A percentile compares a stretch with the other conserved stretches of the same genome.
These are phyloP conservation scores for Caenorhabditis sp. DNA, from an alignment of 2,888 invertebrate genomes.

Conservation along the genomic window DNA sequence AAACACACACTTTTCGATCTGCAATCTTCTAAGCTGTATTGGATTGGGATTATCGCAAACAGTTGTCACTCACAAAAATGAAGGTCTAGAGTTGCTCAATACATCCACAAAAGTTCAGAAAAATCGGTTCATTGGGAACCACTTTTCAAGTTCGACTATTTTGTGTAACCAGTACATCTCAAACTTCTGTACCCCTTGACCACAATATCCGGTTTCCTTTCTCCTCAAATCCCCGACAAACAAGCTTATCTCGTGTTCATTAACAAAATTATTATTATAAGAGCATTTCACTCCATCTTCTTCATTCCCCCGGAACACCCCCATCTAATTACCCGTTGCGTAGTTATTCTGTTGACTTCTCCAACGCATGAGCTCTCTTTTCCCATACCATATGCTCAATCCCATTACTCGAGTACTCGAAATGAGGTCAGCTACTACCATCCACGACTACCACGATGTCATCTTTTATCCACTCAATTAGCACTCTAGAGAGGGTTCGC, in stretches of 20 bases:
- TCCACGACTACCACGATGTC: constrained; percentile 2
- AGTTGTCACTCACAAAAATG: no score
- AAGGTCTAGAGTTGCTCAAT: no score
- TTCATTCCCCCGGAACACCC: not conserved
- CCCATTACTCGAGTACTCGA: constrained; percentile 49
- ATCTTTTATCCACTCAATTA: constrained; percentile 65
- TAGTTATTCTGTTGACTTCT: constrained; percentile 50
- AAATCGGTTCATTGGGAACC: no score
- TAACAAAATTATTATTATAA: constrained; percentile 55
- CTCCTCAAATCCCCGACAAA: not conserved
- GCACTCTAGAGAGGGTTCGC: constrained; percentile 34
- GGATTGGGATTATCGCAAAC: no score
- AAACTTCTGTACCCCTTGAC: no score
- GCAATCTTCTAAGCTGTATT: no score
- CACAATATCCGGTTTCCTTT: no score
- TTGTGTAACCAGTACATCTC: no score
- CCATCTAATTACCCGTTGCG: constrained; percentile 45
- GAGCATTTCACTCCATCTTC: not conserved
- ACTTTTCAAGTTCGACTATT: no score
- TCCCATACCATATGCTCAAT: constrained; percentile 65
- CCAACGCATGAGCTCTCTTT: constrained; percentile 38
- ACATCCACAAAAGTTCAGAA: no score
- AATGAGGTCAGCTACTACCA: constrained; percentile 5
- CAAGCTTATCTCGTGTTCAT: constrained; percentile 28
- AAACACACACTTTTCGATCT: no score